Conservation (phyloP, 1,140 invertebrate genomes). For the Samia ricini region DNA sequence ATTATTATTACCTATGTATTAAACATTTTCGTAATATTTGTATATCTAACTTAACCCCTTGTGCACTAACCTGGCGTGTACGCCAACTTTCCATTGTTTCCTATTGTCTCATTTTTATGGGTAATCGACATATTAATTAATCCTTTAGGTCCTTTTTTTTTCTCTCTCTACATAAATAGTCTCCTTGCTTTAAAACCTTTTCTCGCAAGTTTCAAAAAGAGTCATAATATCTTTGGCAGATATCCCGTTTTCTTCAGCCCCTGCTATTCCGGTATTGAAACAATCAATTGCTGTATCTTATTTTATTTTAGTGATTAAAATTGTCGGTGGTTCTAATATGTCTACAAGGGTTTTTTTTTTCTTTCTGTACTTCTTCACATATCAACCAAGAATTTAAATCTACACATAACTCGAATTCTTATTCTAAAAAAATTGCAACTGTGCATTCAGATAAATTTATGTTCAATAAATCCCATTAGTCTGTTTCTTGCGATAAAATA, state of each 20-base stretch:
- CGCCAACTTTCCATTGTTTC: too few relatives aligned
- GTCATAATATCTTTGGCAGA: conserved; percentile 45
- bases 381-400: conserved; percentile 35
- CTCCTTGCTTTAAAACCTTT: too few relatives aligned
- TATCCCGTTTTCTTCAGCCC: conserved; percentile 45
- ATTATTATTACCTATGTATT: too few relatives aligned
- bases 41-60: too few relatives aligned
- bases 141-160: too few relatives aligned
- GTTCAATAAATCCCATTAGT: conserved; percentile 34
- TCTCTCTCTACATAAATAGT: too few relatives aligned
- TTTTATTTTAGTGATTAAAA: conserved; percentile 38
- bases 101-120: too few relatives aligned
- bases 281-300: conserved; percentile 35
- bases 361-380: conserved; percentile 29
- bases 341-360: conserved; percentile 36
- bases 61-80: too few relatives aligned
- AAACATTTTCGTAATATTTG: too few relatives aligned
- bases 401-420: conserved; percentile 28
- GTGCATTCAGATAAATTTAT: conserved; percentile 29
- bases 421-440: conserved; percentile 31
- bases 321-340: conserved; percentile 33
- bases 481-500: conserved; percentile 31
- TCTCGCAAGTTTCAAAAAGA: conserved; percentile 41
- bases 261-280: conserved; percentile 45
- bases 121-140: too few relatives aligned